Conservation (phyloP, 1,140 invertebrate genomes). For the Drosophila ironensis region DNA sequence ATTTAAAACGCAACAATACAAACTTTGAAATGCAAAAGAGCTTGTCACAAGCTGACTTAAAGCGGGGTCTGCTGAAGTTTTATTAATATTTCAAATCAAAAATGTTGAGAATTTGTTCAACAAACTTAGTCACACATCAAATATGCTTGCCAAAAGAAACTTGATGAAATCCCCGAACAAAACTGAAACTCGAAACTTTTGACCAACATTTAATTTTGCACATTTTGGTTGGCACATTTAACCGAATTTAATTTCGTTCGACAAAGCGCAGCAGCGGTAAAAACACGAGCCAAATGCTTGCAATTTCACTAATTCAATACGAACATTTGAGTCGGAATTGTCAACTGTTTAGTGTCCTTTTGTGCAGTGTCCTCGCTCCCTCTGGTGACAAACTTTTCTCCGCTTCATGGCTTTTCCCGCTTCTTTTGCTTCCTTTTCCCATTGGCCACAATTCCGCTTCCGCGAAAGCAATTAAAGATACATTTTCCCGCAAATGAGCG, state of each 20-base stretch:
- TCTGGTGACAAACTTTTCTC: slow-evolving; percentile 22
- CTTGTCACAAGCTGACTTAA: too few relatives aligned
- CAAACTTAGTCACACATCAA: too few relatives aligned
- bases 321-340: slow-evolving; percentile 36
- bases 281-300: slow-evolving; percentile 9
- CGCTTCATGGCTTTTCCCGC: slow-evolving; percentile 16
- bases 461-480: slow-evolving; percentile 56
- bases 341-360: slow-evolving; percentile 42
- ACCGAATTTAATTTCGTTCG: slow-evolving; percentile 32
- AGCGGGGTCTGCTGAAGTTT: too few relatives aligned
- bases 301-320: slow-evolving; percentile 51
- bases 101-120: too few relatives aligned
- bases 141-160: too few relatives aligned
- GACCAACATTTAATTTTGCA: neutral
- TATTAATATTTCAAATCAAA: too few relatives aligned
- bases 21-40: too few relatives aligned
- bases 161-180: too few relatives aligned
- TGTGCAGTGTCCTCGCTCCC: slow-evolving; percentile 2
- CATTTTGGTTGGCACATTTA: neutral
- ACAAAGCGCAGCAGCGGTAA: neutral
- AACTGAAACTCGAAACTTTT: slow-evolving; percentile 11
- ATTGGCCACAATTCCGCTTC: slow-evolving; percentile 27
- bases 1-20: too few relatives aligned
- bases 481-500: slow-evolving; percentile 35
- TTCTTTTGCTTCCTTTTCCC: slow-evolving; percentile 3